Evolutionary conservation across 2,113 vertebrate genomes (phyloP).

Genomic region (Nesoenas mayeri): DNA sequence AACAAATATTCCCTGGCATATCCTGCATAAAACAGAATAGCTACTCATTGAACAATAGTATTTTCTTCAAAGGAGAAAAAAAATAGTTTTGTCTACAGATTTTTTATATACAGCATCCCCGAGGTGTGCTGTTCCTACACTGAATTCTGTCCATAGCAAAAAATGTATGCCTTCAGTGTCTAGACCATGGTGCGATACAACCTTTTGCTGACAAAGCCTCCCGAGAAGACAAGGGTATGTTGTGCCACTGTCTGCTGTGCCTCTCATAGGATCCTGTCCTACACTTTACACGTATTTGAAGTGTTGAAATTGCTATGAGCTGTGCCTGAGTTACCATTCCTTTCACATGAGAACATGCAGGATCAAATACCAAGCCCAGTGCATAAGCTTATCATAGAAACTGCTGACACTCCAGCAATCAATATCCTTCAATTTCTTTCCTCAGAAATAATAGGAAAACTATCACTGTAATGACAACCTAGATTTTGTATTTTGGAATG

Average conservation of each 20-base stretch:
- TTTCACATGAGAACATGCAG: not conserved
- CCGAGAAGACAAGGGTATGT: not conserved
- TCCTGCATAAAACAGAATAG: not conserved
- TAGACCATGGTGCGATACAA: not conserved
- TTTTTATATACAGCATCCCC: not conserved
- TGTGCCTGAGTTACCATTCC: not conserved
- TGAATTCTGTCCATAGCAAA: not conserved
- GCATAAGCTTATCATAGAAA: not conserved
- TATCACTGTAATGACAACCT: not conserved
- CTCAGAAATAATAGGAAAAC: not conserved
- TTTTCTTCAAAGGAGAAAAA: not conserved
- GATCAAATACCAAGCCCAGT: not conserved
- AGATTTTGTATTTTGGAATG: not conserved
- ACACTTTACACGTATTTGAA: not conserved
- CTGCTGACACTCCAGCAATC: not conserved
- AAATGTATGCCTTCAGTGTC: accelerated
- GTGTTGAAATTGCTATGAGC: not conserved
- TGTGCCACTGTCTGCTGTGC: not conserved
- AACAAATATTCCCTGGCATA: not conserved
- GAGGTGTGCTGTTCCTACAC: accelerated
- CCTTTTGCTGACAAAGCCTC: not conserved
- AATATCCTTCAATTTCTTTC: not conserved
- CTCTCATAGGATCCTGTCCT: not conserved
- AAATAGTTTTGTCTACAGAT: not conserved
- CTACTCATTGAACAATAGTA: not conserved